Evolutionary conservation across 2,888 invertebrate genomes (phyloP).

Genomic region (Diarsia dahlii): DNA sequence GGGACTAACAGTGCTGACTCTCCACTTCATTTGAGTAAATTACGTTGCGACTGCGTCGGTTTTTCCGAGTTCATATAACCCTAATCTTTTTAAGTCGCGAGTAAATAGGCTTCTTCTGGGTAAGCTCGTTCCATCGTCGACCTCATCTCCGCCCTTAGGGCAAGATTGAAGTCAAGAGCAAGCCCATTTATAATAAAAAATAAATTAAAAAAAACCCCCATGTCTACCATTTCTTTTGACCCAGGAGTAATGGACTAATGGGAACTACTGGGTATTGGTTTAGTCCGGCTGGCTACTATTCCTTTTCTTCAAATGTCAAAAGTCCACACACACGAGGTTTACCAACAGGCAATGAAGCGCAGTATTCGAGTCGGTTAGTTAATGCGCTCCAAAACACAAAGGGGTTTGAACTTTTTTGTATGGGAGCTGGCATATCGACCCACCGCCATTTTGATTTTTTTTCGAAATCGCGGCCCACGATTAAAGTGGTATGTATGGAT

Average conservation of each 20-base stretch:
- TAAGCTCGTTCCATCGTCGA: too few species aligned
- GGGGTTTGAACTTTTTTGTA: too few species aligned
- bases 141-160: too few species aligned
- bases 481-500: too few species aligned
- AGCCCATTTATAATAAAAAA: too few species aligned
- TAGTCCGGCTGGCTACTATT: background rate
- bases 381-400: constrained; percentile 1
- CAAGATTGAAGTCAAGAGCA: too few species aligned
- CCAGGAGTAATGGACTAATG: background rate
- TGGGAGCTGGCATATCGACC: too few species aligned
- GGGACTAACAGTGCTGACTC: background rate
- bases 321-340: background rate
- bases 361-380: background rate
- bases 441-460: too few species aligned
- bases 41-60: background rate
- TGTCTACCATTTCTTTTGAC: background rate
- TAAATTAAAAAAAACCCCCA: background rate
- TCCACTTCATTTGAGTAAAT: background rate
- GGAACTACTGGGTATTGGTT: background rate
- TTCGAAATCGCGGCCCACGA: too few species aligned
- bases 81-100: too few species aligned
- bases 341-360: background rate
- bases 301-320: background rate
- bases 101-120: too few species aligned
- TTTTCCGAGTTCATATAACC: too few species aligned